phyloP scores from a whole-genome alignment of 2,888 invertebrate species.

The Harpalus rufipes region DNA sequence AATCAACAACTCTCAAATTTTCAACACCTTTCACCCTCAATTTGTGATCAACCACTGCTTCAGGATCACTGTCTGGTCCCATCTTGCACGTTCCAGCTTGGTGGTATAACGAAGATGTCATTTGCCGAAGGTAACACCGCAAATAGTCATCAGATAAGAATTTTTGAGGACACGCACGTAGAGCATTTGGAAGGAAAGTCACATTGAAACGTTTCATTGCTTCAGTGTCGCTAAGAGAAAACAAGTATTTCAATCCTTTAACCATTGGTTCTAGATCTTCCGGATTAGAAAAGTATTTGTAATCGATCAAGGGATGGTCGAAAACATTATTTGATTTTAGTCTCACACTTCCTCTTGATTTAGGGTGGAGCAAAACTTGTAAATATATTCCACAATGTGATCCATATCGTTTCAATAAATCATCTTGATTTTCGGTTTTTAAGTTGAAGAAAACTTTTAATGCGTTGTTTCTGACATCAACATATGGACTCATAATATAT shows the following conservation, averaged over 20 bases:
- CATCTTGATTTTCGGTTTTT: not conserved
- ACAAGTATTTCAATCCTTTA: conserved; percentile 76
- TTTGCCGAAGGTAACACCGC: conserved; percentile 82
- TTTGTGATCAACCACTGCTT: conserved; percentile 81
- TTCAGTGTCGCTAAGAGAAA: not conserved
- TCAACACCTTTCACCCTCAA: conserved; percentile 80
- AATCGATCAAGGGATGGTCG: conserved; percentile 85
- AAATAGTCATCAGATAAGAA: conserved; percentile 83
- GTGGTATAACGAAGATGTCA: conserved; percentile 83
- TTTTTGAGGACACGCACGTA: conserved; percentile 76
- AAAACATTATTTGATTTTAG: conserved; percentile 83
- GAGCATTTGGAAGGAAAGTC: conserved; percentile 70
- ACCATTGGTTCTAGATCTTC: conserved; percentile 81
- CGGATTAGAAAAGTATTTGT: conserved; percentile 85
- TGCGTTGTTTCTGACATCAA: not conserved
- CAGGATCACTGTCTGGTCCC: conserved; percentile 80
- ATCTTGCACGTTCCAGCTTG: conserved; percentile 84
- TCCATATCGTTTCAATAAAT: not conserved
- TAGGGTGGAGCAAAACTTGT: conserved; percentile 71
- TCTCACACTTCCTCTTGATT: conserved; percentile 71
- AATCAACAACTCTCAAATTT: conserved; percentile 81
- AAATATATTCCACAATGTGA: conserved; percentile 70
- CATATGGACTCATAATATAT: not conserved
- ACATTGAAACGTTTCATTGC: conserved; percentile 52
- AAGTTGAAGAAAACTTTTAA: conserved; percentile 69